Evolutionary conservation across 2,888 invertebrate genomes (phyloP).

Genomic region (Gibbula magus): DNA sequence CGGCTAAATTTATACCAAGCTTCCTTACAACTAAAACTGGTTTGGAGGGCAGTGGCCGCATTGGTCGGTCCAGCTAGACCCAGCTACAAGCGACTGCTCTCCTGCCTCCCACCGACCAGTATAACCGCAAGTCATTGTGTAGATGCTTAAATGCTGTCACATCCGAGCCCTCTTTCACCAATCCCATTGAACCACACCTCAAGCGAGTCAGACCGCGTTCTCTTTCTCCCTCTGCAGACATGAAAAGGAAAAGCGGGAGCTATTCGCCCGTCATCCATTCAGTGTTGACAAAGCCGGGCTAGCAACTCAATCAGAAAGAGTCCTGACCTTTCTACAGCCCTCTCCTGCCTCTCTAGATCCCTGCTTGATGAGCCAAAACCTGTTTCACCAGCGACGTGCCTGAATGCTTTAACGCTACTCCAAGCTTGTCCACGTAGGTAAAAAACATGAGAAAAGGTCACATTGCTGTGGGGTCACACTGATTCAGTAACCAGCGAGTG

Average conservation of each 20-base stretch:
- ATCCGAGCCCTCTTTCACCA: neutral
- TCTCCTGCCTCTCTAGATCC: neutral
- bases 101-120: neutral
- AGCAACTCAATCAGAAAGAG: slow-evolving; percentile 7
- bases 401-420: slow-evolving; percentile 9
- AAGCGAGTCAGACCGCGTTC: neutral
- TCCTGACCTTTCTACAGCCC: slow-evolving; percentile 1
- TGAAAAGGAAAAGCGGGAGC: slow-evolving; percentile 13
- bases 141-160: slow-evolving; percentile 1
- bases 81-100: neutral
- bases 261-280: slow-evolving; percentile 11
- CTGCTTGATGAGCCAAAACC: slow-evolving; percentile 11
- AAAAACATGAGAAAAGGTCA: slow-evolving; percentile 18
- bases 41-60: slow-evolving; percentile 4
- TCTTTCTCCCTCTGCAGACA: neutral
- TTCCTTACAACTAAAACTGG: slow-evolving; percentile 10
- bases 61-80: neutral
- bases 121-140: slow-evolving; percentile 13
- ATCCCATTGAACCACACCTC: slow-evolving; percentile 8
- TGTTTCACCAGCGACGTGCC: slow-evolving; percentile 6
- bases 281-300: slow-evolving; percentile 7
- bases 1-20: slow-evolving; percentile 6
- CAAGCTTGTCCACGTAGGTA: neutral
- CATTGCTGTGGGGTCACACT: slow-evolving; percentile 19
- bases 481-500: slow-evolving; percentile 16